These are phyloP conservation scores for Parasteatoda lunata DNA, from an alignment of 2,888 invertebrate genomes.

Conservation along the genomic window DNA sequence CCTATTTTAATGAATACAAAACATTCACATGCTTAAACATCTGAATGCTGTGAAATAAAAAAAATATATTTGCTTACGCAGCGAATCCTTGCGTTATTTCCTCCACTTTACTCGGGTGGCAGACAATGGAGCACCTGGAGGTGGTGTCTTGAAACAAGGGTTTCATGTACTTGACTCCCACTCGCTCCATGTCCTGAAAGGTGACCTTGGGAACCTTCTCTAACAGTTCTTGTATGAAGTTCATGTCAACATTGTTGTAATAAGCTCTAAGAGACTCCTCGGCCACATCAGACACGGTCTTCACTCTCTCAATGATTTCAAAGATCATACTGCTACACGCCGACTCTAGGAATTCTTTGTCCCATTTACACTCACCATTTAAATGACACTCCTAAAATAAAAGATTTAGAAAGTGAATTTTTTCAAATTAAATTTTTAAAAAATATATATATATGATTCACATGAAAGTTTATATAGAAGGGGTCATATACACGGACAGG, in stretches of 20 bases:
- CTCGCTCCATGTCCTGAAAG: slow-evolving; percentile 79
- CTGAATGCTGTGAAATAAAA: too few species aligned
- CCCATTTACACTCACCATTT: slow-evolving; percentile 78
- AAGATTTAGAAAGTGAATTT: slow-evolving; percentile 66
- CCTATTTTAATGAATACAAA: too few species aligned
- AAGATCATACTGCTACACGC: slow-evolving; percentile 91
- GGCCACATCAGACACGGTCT: slow-evolving; percentile 84
- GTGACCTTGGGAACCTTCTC: slow-evolving; percentile 81
- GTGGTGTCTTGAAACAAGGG: slow-evolving; percentile 80
- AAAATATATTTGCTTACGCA: slow-evolving; percentile 76
- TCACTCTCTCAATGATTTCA: slow-evolving; percentile 87
- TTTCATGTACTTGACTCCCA: slow-evolving; percentile 83
- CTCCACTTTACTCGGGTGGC: slow-evolving; percentile 84
- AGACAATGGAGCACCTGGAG: slow-evolving; percentile 83
- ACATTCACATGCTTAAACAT: too few species aligned
- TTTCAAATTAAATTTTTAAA: too few species aligned
- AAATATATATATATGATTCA: too few species aligned
- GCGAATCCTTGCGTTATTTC: slow-evolving; percentile 81
- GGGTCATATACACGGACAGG: too few species aligned
- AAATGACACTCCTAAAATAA: slow-evolving; percentile 44
- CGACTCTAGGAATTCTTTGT: slow-evolving; percentile 84
- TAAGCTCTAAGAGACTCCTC: slow-evolving; percentile 83
- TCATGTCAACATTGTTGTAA: slow-evolving; percentile 80
- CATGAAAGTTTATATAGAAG: too few species aligned
- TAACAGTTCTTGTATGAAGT: slow-evolving; percentile 76